Conservation (phyloP, 2,797 vertebrate genomes). For the Eulemur mongoz region DNA sequence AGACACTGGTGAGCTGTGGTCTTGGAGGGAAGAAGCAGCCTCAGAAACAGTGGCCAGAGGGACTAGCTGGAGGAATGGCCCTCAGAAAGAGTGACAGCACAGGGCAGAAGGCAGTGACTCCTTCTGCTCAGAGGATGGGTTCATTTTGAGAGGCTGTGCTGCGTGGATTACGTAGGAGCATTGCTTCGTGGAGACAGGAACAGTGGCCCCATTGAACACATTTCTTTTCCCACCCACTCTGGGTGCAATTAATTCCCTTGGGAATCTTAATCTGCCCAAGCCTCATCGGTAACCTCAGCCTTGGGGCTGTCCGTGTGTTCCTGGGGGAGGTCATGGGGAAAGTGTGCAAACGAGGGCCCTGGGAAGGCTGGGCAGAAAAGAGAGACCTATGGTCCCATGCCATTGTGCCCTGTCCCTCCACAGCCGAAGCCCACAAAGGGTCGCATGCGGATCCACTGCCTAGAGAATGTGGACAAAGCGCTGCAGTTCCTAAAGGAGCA, state of each 20-base stretch:
- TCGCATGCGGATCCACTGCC: constrained; percentile 96
- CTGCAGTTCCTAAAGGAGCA: constrained; percentile 97
- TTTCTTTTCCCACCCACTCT: constrained; percentile 22
- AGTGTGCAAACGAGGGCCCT: not conserved
- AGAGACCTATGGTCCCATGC: not conserved
- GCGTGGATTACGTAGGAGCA: not conserved
- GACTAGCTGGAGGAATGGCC: not conserved
- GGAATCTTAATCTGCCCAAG: constrained; percentile 80
- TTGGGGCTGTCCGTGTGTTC: not conserved
- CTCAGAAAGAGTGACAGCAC: not conserved
- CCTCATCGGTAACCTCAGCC: not conserved
- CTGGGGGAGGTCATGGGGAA: not conserved
- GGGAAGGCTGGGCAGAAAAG: not conserved
- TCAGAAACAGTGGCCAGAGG: not conserved
- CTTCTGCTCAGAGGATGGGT: not conserved
- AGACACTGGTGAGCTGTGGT: constrained; percentile 92
- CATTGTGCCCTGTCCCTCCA: not conserved
- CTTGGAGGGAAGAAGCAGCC: not conserved
- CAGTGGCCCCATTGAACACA: constrained; percentile 71
- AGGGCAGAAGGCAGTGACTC: not conserved
- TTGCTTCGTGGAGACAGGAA: constrained; percentile 9
- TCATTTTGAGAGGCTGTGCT: not conserved
- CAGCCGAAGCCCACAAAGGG: constrained; percentile 96
- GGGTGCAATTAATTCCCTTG: constrained; percentile 70
- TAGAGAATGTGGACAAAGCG: constrained; percentile 97